These are phyloP conservation scores for Dicerorhinus sumatrensis DNA, from an alignment of 2,113 vertebrate species.

Conservation along the genomic window DNA sequence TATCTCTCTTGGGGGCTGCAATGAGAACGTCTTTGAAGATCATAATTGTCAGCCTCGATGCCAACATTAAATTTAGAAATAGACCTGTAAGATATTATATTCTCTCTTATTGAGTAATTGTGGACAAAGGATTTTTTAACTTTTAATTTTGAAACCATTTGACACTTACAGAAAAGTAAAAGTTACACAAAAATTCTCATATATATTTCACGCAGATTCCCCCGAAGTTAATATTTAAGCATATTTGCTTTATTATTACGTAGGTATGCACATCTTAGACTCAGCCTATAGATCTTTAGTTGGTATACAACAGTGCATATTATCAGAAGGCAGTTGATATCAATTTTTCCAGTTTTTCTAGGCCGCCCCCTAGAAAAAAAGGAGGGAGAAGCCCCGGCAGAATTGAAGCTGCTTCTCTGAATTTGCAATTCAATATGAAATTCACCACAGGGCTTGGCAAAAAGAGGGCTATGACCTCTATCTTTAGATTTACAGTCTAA, in stretches of 20 bases:
- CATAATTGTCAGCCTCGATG: not conserved
- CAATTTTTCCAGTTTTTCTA: not conserved
- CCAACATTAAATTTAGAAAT: constrained; percentile 21
- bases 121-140: not conserved
- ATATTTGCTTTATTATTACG: not conserved
- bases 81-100: not conserved
- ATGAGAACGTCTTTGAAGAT: not conserved
- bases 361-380: no score
- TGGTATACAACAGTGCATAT: not conserved
- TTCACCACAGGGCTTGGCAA: no score
- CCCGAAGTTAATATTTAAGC: not conserved
- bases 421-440: no score
- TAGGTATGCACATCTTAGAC: not conserved
- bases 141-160: not conserved
- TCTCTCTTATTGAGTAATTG: constrained; percentile 44
- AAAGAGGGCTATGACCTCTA: no score
- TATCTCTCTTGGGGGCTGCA: not conserved
- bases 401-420: no score
- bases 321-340: not conserved
- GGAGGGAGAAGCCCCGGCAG: no score
- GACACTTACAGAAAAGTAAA: not conserved
- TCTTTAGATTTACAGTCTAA: no score
- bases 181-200: not conserved
- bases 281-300: not conserved
- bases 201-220: not conserved